phyloP scores from a whole-genome alignment of 2,113 vertebrate species.

The Pachyramphus minor region DNA sequence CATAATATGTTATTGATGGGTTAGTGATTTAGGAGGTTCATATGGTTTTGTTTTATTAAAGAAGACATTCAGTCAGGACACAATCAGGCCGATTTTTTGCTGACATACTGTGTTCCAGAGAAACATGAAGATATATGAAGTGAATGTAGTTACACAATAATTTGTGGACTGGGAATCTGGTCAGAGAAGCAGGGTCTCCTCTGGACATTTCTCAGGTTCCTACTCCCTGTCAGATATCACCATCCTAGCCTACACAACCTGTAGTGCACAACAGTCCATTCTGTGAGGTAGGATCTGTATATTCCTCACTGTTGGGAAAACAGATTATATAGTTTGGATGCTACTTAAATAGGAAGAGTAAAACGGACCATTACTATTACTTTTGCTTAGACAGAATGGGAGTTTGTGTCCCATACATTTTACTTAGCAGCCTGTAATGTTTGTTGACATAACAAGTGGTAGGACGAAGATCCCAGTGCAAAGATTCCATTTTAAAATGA shows the following conservation, averaged over 20 bases:
- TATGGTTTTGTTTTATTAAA: not conserved
- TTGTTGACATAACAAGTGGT: not conserved
- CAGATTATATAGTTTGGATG: not conserved
- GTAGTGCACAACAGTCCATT: not conserved
- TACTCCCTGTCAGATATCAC: not conserved
- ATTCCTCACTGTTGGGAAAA: not conserved
- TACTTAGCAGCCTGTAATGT: not conserved
- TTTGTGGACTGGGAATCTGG: not conserved
- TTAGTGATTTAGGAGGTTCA: not conserved
- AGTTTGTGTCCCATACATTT: not conserved
- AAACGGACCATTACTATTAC: not conserved
- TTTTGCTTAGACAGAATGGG: not conserved
- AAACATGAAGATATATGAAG: not conserved
- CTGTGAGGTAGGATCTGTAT: not conserved
- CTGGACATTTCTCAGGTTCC: not conserved
- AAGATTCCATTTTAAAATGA: constrained; percentile 8
- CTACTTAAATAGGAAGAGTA: not conserved
- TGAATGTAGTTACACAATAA: not conserved
- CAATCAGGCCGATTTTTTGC: not conserved
- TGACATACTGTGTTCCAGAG: not conserved
- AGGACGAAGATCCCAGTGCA: not conserved
- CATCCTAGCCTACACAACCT: not conserved
- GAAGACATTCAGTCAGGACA: not conserved
- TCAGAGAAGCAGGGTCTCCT: not conserved
- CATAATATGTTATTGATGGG: not conserved